phyloP scores from a whole-genome alignment of 2,888 invertebrate species.

The Cancer borealis region DNA sequence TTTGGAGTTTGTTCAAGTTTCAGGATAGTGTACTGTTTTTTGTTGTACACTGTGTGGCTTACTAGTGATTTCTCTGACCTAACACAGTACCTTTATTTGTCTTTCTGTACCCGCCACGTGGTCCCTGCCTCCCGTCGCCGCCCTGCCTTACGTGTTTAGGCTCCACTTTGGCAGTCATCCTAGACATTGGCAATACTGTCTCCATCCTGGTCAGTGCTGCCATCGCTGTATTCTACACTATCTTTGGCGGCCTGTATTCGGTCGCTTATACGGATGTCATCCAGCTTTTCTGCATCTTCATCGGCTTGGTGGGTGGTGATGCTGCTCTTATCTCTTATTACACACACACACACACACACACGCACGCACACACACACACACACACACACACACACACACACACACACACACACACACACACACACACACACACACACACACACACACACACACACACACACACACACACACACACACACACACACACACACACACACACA shows the following conservation, averaged over 20 bases:
- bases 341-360: neutral
- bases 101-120: neutral
- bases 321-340: neutral
- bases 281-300: conserved; percentile 85
- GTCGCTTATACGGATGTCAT: conserved; percentile 88
- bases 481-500: too few species aligned
- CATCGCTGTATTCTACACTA: conserved; percentile 85
- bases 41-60: neutral
- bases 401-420: too few species aligned
- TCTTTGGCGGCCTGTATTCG: conserved; percentile 86
- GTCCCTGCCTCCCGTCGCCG: neutral
- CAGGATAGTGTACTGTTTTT: neutral
- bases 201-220: conserved; percentile 84
- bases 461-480: too few species aligned
- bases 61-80: neutral
- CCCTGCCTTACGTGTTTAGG: conserved; percentile 55
- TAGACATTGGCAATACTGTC: conserved; percentile 80
- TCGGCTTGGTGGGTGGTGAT: conserved; percentile 82
- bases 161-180: conserved; percentile 75
- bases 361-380: neutral
- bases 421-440: too few species aligned
- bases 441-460: too few species aligned
- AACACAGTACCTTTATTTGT: neutral
- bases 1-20: neutral
- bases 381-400: neutral